Evolutionary conservation across 2,888 invertebrate genomes (phyloP).

Genomic region (Drosophila mimetica): DNA sequence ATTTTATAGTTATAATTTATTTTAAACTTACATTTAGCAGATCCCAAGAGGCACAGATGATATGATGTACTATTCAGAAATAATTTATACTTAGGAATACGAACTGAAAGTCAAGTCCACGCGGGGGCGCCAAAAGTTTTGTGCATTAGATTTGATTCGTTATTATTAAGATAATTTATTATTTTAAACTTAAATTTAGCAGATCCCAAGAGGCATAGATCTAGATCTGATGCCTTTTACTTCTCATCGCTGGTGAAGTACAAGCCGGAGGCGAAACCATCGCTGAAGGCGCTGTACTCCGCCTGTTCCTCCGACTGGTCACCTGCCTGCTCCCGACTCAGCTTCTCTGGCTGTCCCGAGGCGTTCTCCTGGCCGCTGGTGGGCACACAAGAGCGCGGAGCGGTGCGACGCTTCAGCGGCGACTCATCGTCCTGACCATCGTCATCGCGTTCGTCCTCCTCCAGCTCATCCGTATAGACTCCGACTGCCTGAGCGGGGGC

Average conservation of each 20-base stretch:
- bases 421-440: constrained; percentile 24
- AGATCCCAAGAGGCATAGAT: background rate
- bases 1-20: too few species aligned
- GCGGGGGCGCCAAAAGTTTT: background rate
- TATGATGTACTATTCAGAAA: too few species aligned
- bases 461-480: background rate
- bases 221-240: background rate
- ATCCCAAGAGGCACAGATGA: background rate
- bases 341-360: background rate
- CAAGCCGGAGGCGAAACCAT: constrained; percentile 52
- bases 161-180: too few species aligned
- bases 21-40: constrained; percentile 3
- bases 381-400: constrained; percentile 55
- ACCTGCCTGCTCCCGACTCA: background rate
- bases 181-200: constrained; percentile 10
- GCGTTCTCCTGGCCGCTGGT: constrained; percentile 1
- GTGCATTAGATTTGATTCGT: too few species aligned
- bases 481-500: background rate
- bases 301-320: background rate
- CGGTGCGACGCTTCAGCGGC: constrained; percentile 46
- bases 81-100: too few species aligned
- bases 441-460: constrained; percentile 36
- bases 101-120: background rate
- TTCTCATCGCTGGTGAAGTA: constrained; percentile 17
- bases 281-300: constrained; percentile 46